Conservation (phyloP, 2,113 vertebrate species). For the Oryzias javanicus region DNA sequence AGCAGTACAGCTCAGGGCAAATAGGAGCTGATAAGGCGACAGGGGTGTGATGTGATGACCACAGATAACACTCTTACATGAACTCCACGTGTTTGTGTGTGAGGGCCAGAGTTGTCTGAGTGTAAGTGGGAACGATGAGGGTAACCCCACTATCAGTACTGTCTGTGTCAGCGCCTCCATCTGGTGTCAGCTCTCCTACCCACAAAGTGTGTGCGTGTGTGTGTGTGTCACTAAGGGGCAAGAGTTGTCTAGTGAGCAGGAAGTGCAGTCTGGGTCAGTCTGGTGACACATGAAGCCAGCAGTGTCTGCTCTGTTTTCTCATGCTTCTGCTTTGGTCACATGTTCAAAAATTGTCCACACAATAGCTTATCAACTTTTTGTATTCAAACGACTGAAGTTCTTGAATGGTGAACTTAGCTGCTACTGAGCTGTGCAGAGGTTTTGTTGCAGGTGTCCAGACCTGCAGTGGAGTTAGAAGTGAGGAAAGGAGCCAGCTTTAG, state of each 20-base stretch:
- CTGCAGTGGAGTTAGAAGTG: slow-evolving; percentile 54
- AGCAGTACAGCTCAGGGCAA: slow-evolving; percentile 54
- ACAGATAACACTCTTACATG: slow-evolving; percentile 52
- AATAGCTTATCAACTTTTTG: neutral
- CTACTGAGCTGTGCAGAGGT: slow-evolving; percentile 52
- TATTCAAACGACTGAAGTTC: neutral
- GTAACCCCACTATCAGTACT: slow-evolving; percentile 64
- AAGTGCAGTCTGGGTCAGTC: slow-evolving; percentile 71
- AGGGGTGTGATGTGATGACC: slow-evolving; percentile 68
- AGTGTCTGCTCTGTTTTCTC: slow-evolving; percentile 20
- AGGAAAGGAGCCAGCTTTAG: slow-evolving; percentile 35
- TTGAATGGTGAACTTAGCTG: neutral
- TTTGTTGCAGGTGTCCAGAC: slow-evolving; percentile 60
- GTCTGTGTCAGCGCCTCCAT: slow-evolving; percentile 71
- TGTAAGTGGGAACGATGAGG: slow-evolving; percentile 67
- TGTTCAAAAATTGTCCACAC: neutral
- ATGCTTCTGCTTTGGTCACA: slow-evolving; percentile 6
- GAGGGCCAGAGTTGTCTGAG: slow-evolving; percentile 48
- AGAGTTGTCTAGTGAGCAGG: slow-evolving; percentile 65
- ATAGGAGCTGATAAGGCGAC: slow-evolving; percentile 68
- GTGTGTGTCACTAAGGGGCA: slow-evolving; percentile 23
- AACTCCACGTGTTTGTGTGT: slow-evolving; percentile 23
- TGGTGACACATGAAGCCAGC: slow-evolving; percentile 59
- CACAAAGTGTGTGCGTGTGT: slow-evolving; percentile 18
- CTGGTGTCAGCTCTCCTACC: slow-evolving; percentile 52